Evolutionary conservation across 1,140 invertebrate species (phyloP).

Genomic region (Drosophila kohkoa): DNA sequence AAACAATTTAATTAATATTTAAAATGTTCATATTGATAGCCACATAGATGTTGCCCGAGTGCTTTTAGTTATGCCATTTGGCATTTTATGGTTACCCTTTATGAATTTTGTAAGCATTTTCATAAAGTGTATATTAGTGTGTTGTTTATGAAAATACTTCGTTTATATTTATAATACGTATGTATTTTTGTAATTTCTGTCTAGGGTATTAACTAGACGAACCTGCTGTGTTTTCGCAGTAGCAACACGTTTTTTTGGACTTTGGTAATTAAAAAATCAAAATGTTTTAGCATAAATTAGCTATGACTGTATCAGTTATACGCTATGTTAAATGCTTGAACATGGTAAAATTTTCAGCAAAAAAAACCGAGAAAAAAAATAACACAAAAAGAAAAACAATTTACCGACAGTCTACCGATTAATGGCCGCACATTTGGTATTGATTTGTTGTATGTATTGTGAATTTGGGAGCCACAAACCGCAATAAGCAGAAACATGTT

Average conservation of each 20-base stretch:
- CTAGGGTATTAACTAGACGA: conserved; percentile 5
- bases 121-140: too few relatives aligned
- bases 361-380: conserved; percentile 16
- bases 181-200: neutral
- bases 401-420: conserved; percentile 11
- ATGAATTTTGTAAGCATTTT: neutral
- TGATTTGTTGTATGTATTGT: conserved; percentile 20
- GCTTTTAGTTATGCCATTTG: neutral
- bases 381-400: neutral
- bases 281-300: conserved; percentile 56
- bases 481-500: conserved; percentile 67
- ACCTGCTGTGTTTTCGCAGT: neutral
- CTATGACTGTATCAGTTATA: conserved; percentile 25
- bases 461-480: conserved; percentile 44
- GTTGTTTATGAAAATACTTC: too few relatives aligned
- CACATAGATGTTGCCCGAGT: neutral
- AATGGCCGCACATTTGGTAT: conserved; percentile 23
- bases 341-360: conserved; percentile 40
- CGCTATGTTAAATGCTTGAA: conserved; percentile 48
- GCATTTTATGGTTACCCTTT: neutral
- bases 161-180: neutral
- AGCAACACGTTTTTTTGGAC: neutral
- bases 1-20: conserved; percentile 48
- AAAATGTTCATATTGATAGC: conserved; percentile 51
- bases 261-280: conserved; percentile 35